Base-by-base conservation (phyloP, 2,113 vertebrate genomes). In the Ardeotis arabs region DNA sequence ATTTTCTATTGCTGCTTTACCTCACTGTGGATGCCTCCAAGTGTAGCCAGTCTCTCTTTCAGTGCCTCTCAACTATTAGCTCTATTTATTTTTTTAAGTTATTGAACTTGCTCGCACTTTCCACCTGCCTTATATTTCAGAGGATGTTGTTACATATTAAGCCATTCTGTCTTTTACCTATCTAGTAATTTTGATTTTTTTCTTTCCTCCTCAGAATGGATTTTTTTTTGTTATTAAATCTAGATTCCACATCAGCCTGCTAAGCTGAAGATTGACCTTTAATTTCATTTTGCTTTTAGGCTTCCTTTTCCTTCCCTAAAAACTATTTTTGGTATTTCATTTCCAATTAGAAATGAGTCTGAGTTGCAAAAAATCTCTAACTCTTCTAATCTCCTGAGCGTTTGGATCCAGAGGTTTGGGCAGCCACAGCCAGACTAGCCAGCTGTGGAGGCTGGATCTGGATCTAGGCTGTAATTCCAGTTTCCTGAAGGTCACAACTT, bases 271-370 rank as follows among this genome's bases (percentile, higher is more conserved):
- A 95, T 55, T 94, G 95, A 91, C 87, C 89, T 95, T 95, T 95
- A 91, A 95, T 94, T 94, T 95, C 23, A 92, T 97, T 96, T 95
- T 95, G 89, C 84, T 96, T 93, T 97, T 93, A 96, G 93, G 86
- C 70, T 95, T 96, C 63, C 67, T 67, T 95, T 95, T 95, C 93
- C 91, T 94, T 93, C 63, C 59, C 74, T 83, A 92, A 89, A 87
- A 95, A 87, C 41, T 94, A 87, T 82, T 96, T 92, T 85, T 83
- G 81, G 70, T 94, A 92, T 93, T 95, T 93, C 44, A 74, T 79
- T 91, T 95, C 63, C 74, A 96, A 89, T 95, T 94, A 94, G 60
- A 95, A 87, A 41, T 0, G 6, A 89, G 47, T 47, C 55, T 69
- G 70, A 77, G 62, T 50, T 87, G 72, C 25, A 96, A 89, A 91